Percentiles rank a stretch among this genome's conserved stretches.
These are phyloP conservation scores for Poecilia gillii DNA, from an alignment of 2,797 vertebrate genomes.

Conservation along the genomic window DNA sequence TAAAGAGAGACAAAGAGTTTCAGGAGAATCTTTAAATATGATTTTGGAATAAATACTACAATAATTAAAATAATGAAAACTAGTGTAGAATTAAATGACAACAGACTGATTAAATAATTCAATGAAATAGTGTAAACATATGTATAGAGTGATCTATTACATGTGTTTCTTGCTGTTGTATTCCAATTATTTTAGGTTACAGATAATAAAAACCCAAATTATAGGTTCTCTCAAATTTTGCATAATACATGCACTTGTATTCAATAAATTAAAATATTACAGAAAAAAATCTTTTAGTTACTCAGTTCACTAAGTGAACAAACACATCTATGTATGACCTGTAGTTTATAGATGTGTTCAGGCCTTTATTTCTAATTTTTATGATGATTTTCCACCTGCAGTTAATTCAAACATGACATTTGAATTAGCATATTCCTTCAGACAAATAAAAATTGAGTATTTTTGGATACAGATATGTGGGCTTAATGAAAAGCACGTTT, in stretches of 20 bases:
- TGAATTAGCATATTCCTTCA: not conserved
- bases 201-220: not conserved
- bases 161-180: not conserved
- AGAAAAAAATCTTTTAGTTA: not conserved
- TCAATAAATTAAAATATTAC: not conserved
- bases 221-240: not conserved
- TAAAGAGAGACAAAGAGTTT: constrained; percentile 26
- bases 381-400: not conserved
- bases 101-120: not conserved
- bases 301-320: not conserved
- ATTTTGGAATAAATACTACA: constrained; percentile 12
- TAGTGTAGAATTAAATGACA: not conserved
- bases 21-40: constrained; percentile 23
- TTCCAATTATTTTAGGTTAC: not conserved
- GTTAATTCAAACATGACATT: not conserved
- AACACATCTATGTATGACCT: too few species aligned
- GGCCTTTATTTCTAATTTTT: not conserved
- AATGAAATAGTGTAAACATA: not conserved
- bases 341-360: not conserved
- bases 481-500: not conserved
- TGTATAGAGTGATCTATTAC: not conserved
- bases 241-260: not conserved
- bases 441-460: not conserved
- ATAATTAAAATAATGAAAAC: not conserved
- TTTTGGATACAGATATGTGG: not conserved